Percentiles rank a stretch among this genome's conserved stretches.
Conservation (phyloP, 2,888 invertebrate genomes). For the Plebejus melissa region DNA sequence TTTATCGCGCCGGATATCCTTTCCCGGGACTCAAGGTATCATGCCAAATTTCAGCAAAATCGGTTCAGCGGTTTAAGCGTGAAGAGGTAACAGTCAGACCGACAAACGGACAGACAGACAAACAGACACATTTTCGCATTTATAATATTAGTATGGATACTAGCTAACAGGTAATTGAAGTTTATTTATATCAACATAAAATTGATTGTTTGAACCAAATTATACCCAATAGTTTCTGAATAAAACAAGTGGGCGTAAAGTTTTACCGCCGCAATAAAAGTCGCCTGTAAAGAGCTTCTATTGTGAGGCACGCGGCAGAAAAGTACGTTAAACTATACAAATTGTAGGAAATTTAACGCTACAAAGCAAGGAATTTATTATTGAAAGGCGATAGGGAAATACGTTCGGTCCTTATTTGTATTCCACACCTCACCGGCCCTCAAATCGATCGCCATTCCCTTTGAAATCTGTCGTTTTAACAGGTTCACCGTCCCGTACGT, state of each 20-base stretch:
- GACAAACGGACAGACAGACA: no score
- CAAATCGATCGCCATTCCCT: slow-evolving; percentile 6
- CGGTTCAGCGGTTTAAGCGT: no score
- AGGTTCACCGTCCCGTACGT: neutral
- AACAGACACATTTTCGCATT: no score
- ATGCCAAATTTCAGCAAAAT: no score
- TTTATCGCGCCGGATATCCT: no score
- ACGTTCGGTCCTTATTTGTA: slow-evolving; percentile 9
- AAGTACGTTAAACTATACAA: slow-evolving; percentile 16
- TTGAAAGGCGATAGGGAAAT: slow-evolving; percentile 13
- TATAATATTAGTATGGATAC: no score
- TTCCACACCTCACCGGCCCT: slow-evolving; percentile 7
- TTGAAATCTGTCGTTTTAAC: slow-evolving; percentile 15
- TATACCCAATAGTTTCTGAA: neutral
- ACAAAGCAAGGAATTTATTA: slow-evolving; percentile 15
- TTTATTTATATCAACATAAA: neutral
- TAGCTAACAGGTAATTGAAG: no score
- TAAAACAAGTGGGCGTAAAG: slow-evolving; percentile 7
- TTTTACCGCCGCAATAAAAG: slow-evolving; percentile 6
- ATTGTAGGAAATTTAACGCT: slow-evolving; percentile 6
- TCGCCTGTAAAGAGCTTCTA: neutral
- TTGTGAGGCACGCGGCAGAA: slow-evolving; percentile 1
- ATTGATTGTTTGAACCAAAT: neutral
- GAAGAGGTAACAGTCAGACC: no score
- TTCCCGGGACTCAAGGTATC: no score